phyloP scores from a whole-genome alignment of 2,113 vertebrate genomes.

The Podarcis cretensis region DNA sequence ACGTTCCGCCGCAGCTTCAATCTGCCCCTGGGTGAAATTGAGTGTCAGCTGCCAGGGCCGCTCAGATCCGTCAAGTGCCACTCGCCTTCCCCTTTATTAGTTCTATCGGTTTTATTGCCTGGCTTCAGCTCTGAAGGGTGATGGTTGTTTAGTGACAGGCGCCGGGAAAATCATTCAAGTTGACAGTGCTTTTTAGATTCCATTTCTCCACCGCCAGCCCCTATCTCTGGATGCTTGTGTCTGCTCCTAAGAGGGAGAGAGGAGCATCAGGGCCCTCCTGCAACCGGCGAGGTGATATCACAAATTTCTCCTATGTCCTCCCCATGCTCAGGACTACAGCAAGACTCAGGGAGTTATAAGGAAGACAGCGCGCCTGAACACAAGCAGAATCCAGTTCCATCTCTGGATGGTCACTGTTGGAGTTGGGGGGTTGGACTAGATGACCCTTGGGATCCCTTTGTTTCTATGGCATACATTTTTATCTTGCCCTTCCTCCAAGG shows the following conservation, averaged over 20 bases:
- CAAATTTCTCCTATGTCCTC: background rate
- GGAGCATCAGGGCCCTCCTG: background rate
- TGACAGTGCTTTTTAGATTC: conserved; percentile 62
- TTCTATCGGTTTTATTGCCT: conserved; percentile 66
- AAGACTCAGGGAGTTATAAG: background rate
- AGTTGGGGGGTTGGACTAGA: background rate
- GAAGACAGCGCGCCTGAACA: too few species aligned
- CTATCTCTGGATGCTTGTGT: background rate
- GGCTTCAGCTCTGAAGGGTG: conserved; percentile 62
- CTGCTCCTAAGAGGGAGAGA: too few species aligned
- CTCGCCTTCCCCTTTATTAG: conserved; percentile 60
- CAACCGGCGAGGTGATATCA: background rate
- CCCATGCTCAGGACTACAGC: background rate
- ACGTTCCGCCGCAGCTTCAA: conserved; percentile 47
- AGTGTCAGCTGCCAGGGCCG: conserved; percentile 69
- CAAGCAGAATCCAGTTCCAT: background rate
- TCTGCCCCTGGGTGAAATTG: conserved; percentile 61
- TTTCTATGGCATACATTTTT: background rate
- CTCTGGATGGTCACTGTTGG: background rate
- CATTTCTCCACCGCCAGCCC: conserved; percentile 28
- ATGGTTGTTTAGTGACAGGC: conserved; percentile 67
- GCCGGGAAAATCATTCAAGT: conserved; percentile 63
- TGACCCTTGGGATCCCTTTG: too few species aligned
- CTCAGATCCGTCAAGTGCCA: conserved; percentile 66
- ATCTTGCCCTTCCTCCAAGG: background rate